phyloP scores from a whole-genome alignment of 23 tunicate genomes.

The Phallusia fumigata region DNA sequence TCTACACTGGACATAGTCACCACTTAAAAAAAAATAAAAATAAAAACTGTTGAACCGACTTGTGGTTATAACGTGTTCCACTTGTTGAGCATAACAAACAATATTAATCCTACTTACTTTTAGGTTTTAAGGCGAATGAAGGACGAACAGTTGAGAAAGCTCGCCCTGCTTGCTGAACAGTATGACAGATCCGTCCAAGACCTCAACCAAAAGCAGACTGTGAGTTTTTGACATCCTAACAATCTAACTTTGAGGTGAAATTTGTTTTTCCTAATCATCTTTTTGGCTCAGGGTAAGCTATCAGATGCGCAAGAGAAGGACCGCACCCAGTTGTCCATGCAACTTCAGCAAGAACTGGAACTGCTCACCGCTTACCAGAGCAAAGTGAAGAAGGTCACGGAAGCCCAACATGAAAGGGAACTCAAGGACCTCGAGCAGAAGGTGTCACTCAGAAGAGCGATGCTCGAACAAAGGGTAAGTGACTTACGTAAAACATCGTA shows the following conservation, averaged over 20 bases:
- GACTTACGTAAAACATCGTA: too few species aligned
- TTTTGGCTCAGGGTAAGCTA: conserved; percentile 54
- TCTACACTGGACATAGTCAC: too few species aligned
- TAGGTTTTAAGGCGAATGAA: conserved; percentile 82
- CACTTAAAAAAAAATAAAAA: too few species aligned
- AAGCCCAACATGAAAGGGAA: conserved; percentile 83
- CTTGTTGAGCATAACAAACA: too few species aligned
- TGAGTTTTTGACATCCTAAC: conserved; percentile 12
- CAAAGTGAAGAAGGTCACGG: conserved; percentile 80
- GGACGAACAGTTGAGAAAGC: conserved; percentile 81
- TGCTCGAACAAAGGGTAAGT: conserved; percentile 87
- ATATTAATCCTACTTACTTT: too few species aligned
- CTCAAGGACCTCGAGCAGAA: conserved; percentile 88
- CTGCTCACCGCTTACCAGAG: conserved; percentile 86
- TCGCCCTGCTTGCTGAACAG: conserved; percentile 83
- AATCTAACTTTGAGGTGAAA: too few species aligned
- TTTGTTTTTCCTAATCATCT: too few species aligned
- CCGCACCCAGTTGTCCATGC: conserved; percentile 46
- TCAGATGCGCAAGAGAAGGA: conserved; percentile 94
- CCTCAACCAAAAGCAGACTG: conserved; percentile 88
- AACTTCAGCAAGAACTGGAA: conserved; percentile 80
- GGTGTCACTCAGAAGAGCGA: conserved; percentile 86
- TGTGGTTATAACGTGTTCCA: too few species aligned
- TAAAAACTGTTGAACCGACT: too few species aligned
- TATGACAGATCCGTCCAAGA: conserved; percentile 82